These are phyloP conservation scores for Synanthedon myopaeformis DNA, from an alignment of 2,888 invertebrate genomes.

Conservation along the genomic window DNA sequence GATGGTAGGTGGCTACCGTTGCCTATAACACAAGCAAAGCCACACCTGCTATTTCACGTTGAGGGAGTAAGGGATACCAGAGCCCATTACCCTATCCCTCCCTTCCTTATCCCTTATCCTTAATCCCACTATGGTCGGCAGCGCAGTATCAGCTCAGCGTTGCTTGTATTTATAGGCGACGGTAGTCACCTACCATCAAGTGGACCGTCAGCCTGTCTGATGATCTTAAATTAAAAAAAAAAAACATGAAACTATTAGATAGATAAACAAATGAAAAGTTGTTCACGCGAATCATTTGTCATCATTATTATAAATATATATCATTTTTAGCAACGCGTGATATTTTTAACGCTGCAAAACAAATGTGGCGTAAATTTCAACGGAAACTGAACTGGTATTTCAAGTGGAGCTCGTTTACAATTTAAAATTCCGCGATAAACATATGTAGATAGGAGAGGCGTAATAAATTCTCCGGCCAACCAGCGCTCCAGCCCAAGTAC, in stretches of 20 bases:
- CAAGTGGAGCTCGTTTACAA: slow-evolving; percentile 54
- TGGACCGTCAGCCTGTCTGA: too few relatives aligned
- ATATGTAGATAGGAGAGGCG: slow-evolving; percentile 52
- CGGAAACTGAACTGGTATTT: slow-evolving; percentile 34
- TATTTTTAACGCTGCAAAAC: slow-evolving; percentile 4
- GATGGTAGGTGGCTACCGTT: too few relatives aligned
- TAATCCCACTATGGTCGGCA: too few relatives aligned
- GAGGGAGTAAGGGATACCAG: too few relatives aligned
- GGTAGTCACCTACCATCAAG: too few relatives aligned
- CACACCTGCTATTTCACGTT: too few relatives aligned
- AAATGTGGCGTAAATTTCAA: slow-evolving; percentile 25
- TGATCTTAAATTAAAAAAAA: not conserved
- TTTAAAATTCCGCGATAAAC: slow-evolving; percentile 62
- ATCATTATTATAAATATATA: not conserved
- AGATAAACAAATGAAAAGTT: not conserved
- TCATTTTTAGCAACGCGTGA: not conserved
- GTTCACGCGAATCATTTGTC: not conserved
- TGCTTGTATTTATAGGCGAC: too few relatives aligned
- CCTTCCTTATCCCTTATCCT: too few relatives aligned
- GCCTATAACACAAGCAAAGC: too few relatives aligned
- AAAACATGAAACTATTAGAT: not conserved
- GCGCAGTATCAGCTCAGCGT: too few relatives aligned
- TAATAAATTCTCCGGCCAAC: slow-evolving; percentile 48
- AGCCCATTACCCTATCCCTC: too few relatives aligned
- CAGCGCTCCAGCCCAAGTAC: slow-evolving; percentile 19